These are phyloP conservation scores for Cephus runcator DNA, from an alignment of 2,888 invertebrate species.

Conservation along the genomic window DNA sequence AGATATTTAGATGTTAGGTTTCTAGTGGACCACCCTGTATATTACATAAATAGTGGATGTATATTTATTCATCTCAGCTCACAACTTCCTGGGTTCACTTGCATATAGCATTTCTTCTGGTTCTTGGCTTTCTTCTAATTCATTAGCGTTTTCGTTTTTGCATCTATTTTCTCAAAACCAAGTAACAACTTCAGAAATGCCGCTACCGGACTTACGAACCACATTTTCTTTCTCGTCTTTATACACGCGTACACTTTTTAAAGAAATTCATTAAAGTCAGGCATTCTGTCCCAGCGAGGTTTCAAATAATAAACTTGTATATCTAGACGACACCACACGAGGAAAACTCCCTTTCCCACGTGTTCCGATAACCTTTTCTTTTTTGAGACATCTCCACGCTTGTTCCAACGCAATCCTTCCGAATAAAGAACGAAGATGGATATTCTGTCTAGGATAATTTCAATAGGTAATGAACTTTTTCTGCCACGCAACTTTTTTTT, in stretches of 20 bases:
- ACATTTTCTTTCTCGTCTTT: neutral
- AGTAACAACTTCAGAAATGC: neutral
- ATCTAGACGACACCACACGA: neutral
- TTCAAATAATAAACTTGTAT: neutral
- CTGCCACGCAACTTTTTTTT: neutral
- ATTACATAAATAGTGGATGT: too few species aligned
- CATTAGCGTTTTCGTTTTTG: neutral
- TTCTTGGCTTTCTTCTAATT: too few species aligned
- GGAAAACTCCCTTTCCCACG: neutral
- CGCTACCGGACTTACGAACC: neutral
- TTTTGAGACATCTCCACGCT: neutral
- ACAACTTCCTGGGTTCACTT: too few species aligned
- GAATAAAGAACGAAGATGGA: neutral
- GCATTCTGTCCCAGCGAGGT: neutral
- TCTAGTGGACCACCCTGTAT: too few species aligned
- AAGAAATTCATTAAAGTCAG: constrained; percentile 48
- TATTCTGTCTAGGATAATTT: neutral
- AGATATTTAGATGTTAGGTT: too few species aligned
- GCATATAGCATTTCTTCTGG: too few species aligned
- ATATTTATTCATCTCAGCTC: too few species aligned
- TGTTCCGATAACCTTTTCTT: neutral
- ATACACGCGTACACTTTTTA: constrained; percentile 23
- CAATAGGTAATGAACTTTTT: neutral
- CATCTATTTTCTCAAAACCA: neutral
- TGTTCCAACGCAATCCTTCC: neutral